Percentiles rank a stretch among this genome's conserved stretches.
Conservation (phyloP, 2,797 vertebrate genomes). For the Acanthornis magna region DNA sequence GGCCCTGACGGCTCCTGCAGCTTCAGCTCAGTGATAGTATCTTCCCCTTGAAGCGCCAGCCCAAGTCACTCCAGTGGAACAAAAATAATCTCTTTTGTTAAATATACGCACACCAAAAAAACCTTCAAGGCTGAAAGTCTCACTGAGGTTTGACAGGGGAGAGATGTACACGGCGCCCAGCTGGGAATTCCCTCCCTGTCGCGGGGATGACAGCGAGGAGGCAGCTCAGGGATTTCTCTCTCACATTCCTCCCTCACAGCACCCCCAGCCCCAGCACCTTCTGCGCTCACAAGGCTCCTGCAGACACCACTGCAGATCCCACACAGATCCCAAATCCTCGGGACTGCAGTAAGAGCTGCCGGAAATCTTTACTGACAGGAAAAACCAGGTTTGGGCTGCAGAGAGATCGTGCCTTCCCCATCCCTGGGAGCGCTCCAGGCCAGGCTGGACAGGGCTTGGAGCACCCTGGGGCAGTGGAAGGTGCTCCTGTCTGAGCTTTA, state of each 20-base stretch:
- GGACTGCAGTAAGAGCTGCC: fast-evolving
- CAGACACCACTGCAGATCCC: neutral
- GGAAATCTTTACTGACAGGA: fast-evolving
- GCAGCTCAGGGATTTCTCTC: neutral
- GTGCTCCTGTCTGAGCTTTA: neutral
- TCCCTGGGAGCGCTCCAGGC: neutral
- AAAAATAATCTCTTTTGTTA: conserved; percentile 1
- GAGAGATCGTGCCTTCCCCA: neutral
- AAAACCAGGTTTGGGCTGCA: fast-evolving
- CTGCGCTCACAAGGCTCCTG: neutral
- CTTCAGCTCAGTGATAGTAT: neutral
- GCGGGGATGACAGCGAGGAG: neutral
- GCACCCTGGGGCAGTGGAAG: fast-evolving
- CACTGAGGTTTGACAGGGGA: neutral
- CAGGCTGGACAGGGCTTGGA: neutral
- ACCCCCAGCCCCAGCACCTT: neutral
- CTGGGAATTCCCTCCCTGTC: conserved; percentile 40
- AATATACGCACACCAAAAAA: neutral
- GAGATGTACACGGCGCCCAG: neutral
- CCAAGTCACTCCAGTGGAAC: neutral
- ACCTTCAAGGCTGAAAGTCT: neutral
- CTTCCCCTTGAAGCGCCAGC: neutral
- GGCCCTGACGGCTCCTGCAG: neutral
- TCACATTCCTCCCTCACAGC: neutral
- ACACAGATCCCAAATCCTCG: neutral